A percentile compares a stretch with the other conserved stretches of the same genome.
phyloP scores from a whole-genome alignment of 2,113 vertebrate species.

The Orthonyx spaldingii region DNA sequence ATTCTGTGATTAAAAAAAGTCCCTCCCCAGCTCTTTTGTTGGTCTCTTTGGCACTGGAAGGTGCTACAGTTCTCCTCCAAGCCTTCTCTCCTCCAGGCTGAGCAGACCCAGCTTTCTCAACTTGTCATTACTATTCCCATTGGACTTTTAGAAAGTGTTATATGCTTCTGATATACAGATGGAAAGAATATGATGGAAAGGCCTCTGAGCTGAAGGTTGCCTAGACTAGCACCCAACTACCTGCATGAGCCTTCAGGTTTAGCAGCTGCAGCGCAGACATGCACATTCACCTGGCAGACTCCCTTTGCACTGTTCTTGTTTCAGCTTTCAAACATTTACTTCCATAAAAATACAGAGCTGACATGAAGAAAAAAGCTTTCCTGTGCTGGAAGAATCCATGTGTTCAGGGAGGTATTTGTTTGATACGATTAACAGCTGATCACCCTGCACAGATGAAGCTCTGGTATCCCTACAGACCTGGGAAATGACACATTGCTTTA shows the following conservation, averaged over 20 bases:
- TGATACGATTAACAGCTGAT: neutral
- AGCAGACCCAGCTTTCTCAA: neutral
- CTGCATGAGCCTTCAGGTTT: neutral
- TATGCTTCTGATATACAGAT: rapidly evolving
- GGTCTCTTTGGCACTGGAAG: neutral
- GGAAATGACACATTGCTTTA: neutral
- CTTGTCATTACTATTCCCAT: neutral
- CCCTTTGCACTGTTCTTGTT: neutral
- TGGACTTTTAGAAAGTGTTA: neutral
- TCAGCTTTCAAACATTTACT: neutral
- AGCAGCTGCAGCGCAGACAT: neutral
- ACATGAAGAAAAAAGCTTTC: neutral
- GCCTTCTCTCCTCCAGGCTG: neutral
- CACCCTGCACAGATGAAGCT: neutral
- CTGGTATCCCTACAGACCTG: neutral
- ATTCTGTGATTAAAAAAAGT: neutral
- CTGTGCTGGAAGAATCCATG: neutral
- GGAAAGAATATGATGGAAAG: neutral
- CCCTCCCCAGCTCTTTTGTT: neutral
- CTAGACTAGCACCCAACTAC: neutral
- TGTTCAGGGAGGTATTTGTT: neutral
- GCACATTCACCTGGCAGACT: neutral
- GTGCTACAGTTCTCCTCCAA: neutral
- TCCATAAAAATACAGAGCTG: neutral
- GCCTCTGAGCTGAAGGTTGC: neutral